phyloP scores from a whole-genome alignment of 2,888 invertebrate species.

The Nomada fucata region DNA sequence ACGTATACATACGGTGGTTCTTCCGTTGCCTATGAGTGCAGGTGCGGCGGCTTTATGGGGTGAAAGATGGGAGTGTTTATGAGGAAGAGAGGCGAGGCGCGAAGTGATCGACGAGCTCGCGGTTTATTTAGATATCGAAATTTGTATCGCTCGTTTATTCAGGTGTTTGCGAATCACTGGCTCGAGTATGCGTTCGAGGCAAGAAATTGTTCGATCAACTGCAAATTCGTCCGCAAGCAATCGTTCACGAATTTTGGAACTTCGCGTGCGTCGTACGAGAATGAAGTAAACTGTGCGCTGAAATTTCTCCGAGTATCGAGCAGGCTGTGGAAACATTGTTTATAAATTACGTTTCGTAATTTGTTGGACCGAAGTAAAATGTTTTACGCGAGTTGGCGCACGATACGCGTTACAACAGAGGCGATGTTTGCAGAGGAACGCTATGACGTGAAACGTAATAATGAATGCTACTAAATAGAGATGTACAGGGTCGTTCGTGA shows the following conservation, averaged over 20 bases:
- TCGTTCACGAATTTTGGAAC: too few species aligned
- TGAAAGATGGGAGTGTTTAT: background rate
- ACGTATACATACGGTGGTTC: background rate
- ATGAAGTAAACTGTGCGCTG: too few species aligned
- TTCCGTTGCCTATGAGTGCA: background rate
- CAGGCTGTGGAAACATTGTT: too few species aligned
- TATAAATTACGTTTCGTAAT: too few species aligned
- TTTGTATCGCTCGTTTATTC: too few species aligned
- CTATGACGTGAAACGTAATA: background rate
- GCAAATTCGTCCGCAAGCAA: too few species aligned
- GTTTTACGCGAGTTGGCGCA: too few species aligned
- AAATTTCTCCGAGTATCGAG: too few species aligned
- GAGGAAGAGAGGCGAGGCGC: background rate
- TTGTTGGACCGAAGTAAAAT: too few species aligned
- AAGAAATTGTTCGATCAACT: background rate
- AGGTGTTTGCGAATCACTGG: too few species aligned
- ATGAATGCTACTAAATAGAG: slow-evolving; percentile 18
- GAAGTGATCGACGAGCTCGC: background rate
- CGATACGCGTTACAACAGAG: too few species aligned
- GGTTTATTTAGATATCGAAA: background rate
- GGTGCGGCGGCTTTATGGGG: background rate
- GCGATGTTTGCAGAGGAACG: background rate
- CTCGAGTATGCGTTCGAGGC: background rate
- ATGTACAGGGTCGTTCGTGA: slow-evolving; percentile 28
- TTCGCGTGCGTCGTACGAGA: too few species aligned